phyloP scores from a whole-genome alignment of 1,140 invertebrate genomes.

The Oppia nitens region DNA sequence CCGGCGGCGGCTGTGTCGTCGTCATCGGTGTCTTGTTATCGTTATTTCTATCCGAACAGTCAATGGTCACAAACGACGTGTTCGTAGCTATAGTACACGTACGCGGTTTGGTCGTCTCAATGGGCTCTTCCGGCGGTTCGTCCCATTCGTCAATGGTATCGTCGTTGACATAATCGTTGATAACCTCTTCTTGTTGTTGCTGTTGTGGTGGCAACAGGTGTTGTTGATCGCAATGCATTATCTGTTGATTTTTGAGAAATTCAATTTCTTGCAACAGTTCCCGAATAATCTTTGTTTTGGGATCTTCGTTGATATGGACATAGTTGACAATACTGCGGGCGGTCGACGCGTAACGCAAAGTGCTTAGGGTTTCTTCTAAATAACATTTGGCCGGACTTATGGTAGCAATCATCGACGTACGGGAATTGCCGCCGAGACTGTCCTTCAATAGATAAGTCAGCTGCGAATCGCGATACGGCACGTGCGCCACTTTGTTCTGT shows the following conservation, averaged over 20 bases:
- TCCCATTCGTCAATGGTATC: too few relatives aligned
- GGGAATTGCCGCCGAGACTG: constrained; percentile 94
- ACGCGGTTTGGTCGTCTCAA: too few relatives aligned
- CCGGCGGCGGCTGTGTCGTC: too few relatives aligned
- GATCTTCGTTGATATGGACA: constrained; percentile 96
- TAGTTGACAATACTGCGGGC: constrained; percentile 98
- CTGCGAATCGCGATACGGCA: constrained; percentile 94
- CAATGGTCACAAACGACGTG: too few relatives aligned
- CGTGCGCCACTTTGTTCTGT: constrained; percentile 41
- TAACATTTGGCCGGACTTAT: constrained; percentile 93
- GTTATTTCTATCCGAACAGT: too few relatives aligned
- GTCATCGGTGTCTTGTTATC: too few relatives aligned
- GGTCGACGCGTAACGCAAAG: constrained; percentile 63
- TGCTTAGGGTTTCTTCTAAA: constrained; percentile 95
- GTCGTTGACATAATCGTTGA: too few relatives aligned
- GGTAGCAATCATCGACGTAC: constrained; percentile 97
- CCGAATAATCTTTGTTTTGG: constrained; percentile 89
- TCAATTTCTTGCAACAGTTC: constrained; percentile 81
- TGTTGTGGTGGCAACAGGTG: too few relatives aligned
- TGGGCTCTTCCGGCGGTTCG: too few relatives aligned
- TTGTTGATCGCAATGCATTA: neutral
- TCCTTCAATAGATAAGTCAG: constrained; percentile 96
- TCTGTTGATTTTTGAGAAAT: constrained; percentile 1
- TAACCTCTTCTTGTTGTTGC: too few relatives aligned
- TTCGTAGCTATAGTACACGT: too few relatives aligned